Base-by-base conservation (phyloP, 37 sponge, comb jelly and placozoan genomes). In the Cliona cf. orientalis region DNA sequence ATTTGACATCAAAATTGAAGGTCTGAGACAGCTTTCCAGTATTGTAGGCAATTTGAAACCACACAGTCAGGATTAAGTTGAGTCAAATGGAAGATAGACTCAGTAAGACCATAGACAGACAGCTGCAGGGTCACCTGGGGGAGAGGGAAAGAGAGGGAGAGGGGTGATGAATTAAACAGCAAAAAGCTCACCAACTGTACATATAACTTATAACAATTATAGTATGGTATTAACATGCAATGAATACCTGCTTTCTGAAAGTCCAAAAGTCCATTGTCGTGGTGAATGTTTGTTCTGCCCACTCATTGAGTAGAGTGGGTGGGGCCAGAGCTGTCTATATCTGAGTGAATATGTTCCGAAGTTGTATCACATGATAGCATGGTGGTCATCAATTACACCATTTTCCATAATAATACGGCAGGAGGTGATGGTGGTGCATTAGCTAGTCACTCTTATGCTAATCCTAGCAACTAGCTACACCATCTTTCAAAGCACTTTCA, bases 171-270 rank as follows among this genome's bases (percentile, higher is more conserved):
- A 32, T 31, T 3, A 11, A 75, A 56, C 25, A 11, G 21, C 6
- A 35, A 34, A 37, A 7, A 60, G 57, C 12, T n/a, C n/a, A n/a
- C n/a, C n/a, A n/a, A n/a, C n/a, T n/a, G n/a, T n/a, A n/a, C n/a
- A n/a, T n/a, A n/a, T n/a, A n/a, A n/a, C n/a, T n/a, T n/a, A n/a
- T n/a, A n/a, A n/a, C n/a, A n/a, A n/a, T n/a, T n/a, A n/a, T n/a
- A n/a, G n/a, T n/a, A n/a, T n/a, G n/a, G n/a, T n/a, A n/a, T n/a
- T n/a, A n/a, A n/a, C n/a, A n/a, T n/a, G n/a, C n/a, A n/a, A n/a
- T n/a, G n/a, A n/a, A 2, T 23, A 96, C 96, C 77, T 96, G 97
- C 42, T 83, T 94, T 42, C 97, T 80, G 60, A 96, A 91, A 17
- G 92, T 91, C 97, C 97, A 96, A 61, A 68, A 94, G 58, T 96